Percentiles rank a stretch among this genome's conserved stretches.
Conservation (phyloP, 2,113 vertebrate species). For the Pipa parva region DNA sequence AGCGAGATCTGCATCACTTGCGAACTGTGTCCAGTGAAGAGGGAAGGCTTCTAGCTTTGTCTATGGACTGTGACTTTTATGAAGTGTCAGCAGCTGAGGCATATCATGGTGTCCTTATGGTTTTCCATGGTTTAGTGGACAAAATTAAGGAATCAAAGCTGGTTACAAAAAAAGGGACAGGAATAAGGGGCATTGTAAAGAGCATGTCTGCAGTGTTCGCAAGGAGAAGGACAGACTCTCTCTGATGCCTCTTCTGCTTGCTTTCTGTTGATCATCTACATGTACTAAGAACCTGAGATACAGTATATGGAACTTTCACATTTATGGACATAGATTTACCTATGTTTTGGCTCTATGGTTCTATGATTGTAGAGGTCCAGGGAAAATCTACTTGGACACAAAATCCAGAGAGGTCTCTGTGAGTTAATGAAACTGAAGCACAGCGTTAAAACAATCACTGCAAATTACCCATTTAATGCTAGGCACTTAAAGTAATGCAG, state of each 20-base stretch:
- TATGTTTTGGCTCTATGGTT: no score
- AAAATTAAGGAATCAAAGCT: constrained; percentile 66
- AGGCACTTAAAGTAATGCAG: no score
- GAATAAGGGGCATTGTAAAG: constrained; percentile 75
- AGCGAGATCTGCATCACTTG: constrained; percentile 71
- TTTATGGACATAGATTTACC: no score
- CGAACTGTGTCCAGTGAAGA: constrained; percentile 75
- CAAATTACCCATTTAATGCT: no score
- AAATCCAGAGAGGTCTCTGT: no score
- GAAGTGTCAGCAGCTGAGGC: constrained; percentile 79
- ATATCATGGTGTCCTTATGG: constrained; percentile 73
- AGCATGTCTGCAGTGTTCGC: constrained; percentile 76
- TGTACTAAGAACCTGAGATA: no score
- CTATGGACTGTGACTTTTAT: constrained; percentile 72
- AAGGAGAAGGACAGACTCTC: constrained; percentile 72
- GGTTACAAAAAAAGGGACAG: constrained; percentile 61
- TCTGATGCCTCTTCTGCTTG: constrained; percentile 52
- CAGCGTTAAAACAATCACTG: no score
- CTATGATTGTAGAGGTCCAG: no score
- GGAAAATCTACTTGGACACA: no score
- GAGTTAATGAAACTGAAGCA: no score
- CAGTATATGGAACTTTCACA: no score
- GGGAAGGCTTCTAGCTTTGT: constrained; percentile 72
- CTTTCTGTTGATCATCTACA: no score
- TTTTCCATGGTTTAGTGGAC: constrained; percentile 71